Evolutionary conservation across 30 jellyfish, hydroid and myxozoan species (phyloP).

Genomic region (Hydractinia echinata): DNA sequence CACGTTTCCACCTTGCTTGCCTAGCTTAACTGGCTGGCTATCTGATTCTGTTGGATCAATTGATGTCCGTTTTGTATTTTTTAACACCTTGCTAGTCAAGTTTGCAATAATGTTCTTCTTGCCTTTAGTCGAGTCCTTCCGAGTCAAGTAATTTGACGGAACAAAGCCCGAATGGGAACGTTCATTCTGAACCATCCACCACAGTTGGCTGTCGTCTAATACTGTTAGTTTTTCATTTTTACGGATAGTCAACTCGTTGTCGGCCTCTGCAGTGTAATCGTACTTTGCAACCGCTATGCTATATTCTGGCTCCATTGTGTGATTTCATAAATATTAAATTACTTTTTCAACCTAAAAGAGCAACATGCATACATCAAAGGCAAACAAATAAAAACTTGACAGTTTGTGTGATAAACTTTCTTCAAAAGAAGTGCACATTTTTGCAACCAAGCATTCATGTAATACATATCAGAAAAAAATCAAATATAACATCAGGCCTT

Average conservation of each 20-base stretch:
- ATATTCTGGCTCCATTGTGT: slow-evolving; percentile 61
- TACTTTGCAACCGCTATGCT: slow-evolving; percentile 82
- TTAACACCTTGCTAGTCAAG: slow-evolving; percentile 43
- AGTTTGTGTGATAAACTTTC: background rate
- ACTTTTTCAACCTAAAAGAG: too few species aligned
- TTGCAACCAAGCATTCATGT: too few species aligned
- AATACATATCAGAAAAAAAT: too few species aligned
- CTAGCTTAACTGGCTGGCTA: slow-evolving; percentile 16
- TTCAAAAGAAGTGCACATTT: too few species aligned
- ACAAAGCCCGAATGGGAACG: slow-evolving; percentile 68
- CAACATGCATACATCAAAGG: too few species aligned
- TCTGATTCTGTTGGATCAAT: slow-evolving; percentile 23
- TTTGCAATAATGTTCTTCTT: slow-evolving; percentile 64
- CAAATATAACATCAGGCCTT: too few species aligned
- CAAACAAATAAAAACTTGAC: background rate
- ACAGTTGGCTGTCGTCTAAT: slow-evolving; percentile 83
- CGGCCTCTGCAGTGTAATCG: slow-evolving; percentile 88
- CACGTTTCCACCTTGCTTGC: slow-evolving; percentile 55
- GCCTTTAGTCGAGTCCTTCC: slow-evolving; percentile 57
- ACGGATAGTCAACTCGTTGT: slow-evolving; percentile 69
- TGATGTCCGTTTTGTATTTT: slow-evolving; percentile 21
- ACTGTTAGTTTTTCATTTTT: slow-evolving; percentile 71
- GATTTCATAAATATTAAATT: background rate
- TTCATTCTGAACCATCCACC: slow-evolving; percentile 97
- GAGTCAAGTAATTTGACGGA: slow-evolving; percentile 87